phyloP scores from a whole-genome alignment of 2,797 vertebrate genomes.

The Sebastes melanostomus region DNA sequence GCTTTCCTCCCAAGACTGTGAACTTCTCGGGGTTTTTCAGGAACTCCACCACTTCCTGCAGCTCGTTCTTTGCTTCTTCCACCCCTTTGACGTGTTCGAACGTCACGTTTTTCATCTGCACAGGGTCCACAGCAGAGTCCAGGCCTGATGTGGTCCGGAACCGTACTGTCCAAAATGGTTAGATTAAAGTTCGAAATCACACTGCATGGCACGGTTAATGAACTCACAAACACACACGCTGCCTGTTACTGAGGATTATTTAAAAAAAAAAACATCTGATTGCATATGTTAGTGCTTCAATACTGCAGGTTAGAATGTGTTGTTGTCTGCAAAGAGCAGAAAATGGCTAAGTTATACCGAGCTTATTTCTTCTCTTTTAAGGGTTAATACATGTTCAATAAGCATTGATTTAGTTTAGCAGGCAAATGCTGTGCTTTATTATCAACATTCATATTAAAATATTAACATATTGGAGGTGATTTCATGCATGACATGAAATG shows the following conservation, averaged over 20 bases:
- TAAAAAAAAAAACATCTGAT: neutral
- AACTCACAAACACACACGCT: conserved; percentile 26
- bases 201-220: conserved; percentile 48
- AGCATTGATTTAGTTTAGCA: neutral
- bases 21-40: conserved; percentile 97
- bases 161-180: conserved; percentile 88
- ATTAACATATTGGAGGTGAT: neutral
- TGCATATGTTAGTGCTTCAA: neutral
- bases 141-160: conserved; percentile 96
- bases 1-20: conserved; percentile 94
- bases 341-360: neutral
- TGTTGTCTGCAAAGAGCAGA: neutral
- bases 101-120: conserved; percentile 97
- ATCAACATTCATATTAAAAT: neutral
- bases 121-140: conserved; percentile 95
- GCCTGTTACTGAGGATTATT: neutral
- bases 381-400: neutral
- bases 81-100: conserved; percentile 98
- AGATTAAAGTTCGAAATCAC: conserved; percentile 82
- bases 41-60: conserved; percentile 98
- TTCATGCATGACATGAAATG: neutral
- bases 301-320: neutral
- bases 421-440: neutral
- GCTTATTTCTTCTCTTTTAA: neutral
- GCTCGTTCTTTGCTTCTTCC: conserved; percentile 97